Base-by-base conservation (phyloP, 2,113 vertebrate species). In the Phaethornis superciliosus region DNA sequence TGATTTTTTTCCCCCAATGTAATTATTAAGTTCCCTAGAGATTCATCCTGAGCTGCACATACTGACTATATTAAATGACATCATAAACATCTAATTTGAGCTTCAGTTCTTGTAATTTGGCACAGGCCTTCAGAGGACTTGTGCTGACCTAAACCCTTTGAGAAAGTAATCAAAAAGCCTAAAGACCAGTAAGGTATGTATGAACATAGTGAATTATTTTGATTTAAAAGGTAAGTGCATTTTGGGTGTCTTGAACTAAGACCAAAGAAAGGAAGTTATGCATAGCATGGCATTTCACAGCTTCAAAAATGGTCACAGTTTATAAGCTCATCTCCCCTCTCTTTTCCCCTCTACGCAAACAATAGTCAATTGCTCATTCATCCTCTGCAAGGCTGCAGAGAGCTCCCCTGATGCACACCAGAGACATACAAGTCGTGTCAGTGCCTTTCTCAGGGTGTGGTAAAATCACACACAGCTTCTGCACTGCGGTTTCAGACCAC, bases 1-100 rank as follows among this genome's bases (percentile, higher is more conserved):
- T 72, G 23, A 79, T 68, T 88, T 86, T 89, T 68, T 79, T 27
- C 27, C 14, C 52, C 30, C 33, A 79, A 16, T 67, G 20, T 65
- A 90, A 93, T 95, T 85, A 93, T 19, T 49, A 71, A 91, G 69
- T 75, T 88, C 58, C 21, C 42, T 49, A 83, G 64, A 93, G 94
- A 93, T 72, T 83, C n/a, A 91, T 83, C 47, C 44, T 37, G 72
- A 94, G 60, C 35, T 78, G n/a, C 72, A 68, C 32, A 84, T n/a
- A 67, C 12, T 30, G 27, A 55, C 51, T 60, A 7, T 60, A 85
- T 56, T 68, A 86, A 95, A 93, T 58, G 30, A 87, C 30, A 93
- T 64, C 27, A 81, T n/a, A 79, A 75, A 78, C 89, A 60, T 78
- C 16, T 77, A 83, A 94, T 85, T 74, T 77, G 51, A 80, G 91